Evolutionary conservation across 2,113 vertebrate species (phyloP).

Genomic region (Lycocorax pyrrhopterus): DNA sequence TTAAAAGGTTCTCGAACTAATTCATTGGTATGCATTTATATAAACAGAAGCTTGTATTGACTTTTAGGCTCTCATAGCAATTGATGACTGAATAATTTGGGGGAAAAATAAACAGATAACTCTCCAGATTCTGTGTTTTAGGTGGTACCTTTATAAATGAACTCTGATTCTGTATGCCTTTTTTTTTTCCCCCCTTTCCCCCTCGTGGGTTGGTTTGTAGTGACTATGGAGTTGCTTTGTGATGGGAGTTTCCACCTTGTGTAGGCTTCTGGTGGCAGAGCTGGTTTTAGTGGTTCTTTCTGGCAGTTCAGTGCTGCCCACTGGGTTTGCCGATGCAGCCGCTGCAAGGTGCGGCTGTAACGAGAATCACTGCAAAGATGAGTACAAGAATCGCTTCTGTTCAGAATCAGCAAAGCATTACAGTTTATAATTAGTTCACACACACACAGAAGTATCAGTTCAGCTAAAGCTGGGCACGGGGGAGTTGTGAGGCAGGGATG

Average conservation of each 20-base stretch:
- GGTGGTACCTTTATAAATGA: not conserved
- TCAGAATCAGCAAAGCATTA: not conserved
- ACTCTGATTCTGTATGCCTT: not conserved
- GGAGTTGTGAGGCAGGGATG: not conserved
- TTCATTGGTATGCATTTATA: not conserved
- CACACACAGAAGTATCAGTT: not conserved
- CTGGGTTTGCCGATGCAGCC: not conserved
- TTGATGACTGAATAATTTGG: not conserved
- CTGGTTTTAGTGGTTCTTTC: not conserved
- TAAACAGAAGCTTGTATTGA: not conserved
- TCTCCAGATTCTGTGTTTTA: not conserved
- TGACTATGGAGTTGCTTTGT: not conserved
- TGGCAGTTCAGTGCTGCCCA: not conserved
- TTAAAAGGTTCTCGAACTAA: not conserved
- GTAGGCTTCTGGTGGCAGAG: not conserved
- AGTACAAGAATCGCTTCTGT: not conserved
- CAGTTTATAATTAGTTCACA: not conserved
- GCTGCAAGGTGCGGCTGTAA: accelerated
- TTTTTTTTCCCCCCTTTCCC: not conserved
- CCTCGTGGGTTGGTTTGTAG: not conserved
- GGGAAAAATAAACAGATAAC: not conserved
- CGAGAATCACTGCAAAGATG: not conserved
- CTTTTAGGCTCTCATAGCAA: not conserved
- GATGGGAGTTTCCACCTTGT: not conserved
- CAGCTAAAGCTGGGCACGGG: not conserved